Percentiles rank a stretch among this genome's conserved stretches.
Conservation (phyloP, 2,113 vertebrate species). For the Proterorhinus semilunaris region DNA sequence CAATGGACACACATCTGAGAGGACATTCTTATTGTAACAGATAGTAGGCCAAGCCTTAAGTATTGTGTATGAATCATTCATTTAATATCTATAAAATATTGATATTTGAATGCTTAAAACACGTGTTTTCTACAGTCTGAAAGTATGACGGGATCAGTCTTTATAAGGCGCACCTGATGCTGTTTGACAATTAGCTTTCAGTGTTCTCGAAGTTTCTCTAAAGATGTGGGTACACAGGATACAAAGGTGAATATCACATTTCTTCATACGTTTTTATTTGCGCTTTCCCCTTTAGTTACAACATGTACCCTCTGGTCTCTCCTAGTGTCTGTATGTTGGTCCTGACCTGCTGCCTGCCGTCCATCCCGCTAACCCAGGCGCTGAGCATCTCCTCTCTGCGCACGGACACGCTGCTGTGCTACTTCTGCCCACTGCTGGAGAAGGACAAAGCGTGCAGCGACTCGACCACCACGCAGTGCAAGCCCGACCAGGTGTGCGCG, state of each 20-base stretch:
- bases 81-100: too few species aligned
- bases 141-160: neutral
- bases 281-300: neutral
- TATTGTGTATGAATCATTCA: too few species aligned
- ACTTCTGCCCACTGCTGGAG: conserved; percentile 60
- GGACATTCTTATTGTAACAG: neutral
- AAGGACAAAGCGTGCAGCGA: conserved; percentile 33
- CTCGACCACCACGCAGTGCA: conserved; percentile 49
- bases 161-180: conserved; percentile 43
- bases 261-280: neutral
- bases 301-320: conserved; percentile 1
- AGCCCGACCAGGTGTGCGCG: conserved; percentile 50
- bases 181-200: conserved; percentile 51
- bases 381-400: conserved; percentile 24
- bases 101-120: neutral
- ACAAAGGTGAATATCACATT: conserved; percentile 41
- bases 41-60: neutral
- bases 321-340: conserved; percentile 11
- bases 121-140: neutral
- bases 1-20: neutral
- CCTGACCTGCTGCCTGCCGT: conserved; percentile 18
- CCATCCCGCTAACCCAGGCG: conserved; percentile 20
- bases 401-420: conserved; percentile 50
- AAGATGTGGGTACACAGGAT: conserved; percentile 39
- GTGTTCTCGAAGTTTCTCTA: neutral